A percentile compares a stretch with the other conserved stretches of the same genome.
Evolutionary conservation across 2,113 vertebrate genomes (phyloP).

Genomic region (Panurus biarmicus): DNA sequence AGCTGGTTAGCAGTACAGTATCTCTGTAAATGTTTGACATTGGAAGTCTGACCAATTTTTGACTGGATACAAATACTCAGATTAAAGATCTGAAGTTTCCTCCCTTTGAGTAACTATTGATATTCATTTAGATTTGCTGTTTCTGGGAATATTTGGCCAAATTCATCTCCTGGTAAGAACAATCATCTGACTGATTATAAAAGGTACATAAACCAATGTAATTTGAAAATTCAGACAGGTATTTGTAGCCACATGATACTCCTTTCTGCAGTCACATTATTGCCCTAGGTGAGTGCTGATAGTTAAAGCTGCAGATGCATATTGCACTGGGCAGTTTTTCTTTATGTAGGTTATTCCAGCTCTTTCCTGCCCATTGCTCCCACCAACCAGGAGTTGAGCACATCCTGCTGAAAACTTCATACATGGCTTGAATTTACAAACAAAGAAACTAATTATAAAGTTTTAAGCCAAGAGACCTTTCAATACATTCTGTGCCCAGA

Average conservation of each 20-base stretch:
- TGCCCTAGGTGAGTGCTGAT: not conserved
- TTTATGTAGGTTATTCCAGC: not conserved
- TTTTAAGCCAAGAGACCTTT: no score
- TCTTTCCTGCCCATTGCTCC: not conserved
- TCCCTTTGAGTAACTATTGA: not conserved
- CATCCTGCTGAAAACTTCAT: not conserved
- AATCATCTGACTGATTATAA: no score
- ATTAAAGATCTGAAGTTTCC: not conserved
- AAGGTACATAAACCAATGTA: no score
- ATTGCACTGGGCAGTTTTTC: not conserved
- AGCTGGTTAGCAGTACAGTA: not conserved
- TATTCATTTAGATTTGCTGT: not conserved
- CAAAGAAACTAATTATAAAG: not conserved
- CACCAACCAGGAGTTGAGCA: not conserved
- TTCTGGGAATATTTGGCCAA: not conserved
- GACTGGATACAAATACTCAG: conserved; percentile 1
- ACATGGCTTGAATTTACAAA: not conserved
- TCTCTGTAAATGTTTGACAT: not conserved
- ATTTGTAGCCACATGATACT: no score
- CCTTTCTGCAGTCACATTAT: not conserved
- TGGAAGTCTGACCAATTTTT: conserved; percentile 44
- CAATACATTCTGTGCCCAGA: not conserved
- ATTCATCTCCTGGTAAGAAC: no score
- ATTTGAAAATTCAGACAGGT: no score
- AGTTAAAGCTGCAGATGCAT: not conserved